Evolutionary conservation across 2,113 vertebrate genomes (phyloP).

Genomic region (Lampris incognitus): DNA sequence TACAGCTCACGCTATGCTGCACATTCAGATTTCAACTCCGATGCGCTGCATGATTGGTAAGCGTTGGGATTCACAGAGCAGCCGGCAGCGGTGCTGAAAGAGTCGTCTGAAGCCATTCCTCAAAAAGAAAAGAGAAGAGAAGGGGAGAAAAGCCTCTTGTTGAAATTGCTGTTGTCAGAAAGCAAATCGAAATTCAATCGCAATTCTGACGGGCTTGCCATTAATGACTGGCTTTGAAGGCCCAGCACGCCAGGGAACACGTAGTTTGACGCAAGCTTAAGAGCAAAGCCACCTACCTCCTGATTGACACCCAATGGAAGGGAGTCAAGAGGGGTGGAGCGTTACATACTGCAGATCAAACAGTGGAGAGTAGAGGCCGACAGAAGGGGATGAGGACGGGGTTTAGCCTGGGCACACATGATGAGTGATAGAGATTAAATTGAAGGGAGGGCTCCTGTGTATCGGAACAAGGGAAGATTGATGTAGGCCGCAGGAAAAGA

Average conservation of each 20-base stretch:
- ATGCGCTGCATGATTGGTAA: no score
- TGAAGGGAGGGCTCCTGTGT: constrained; percentile 31
- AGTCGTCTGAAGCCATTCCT: no score
- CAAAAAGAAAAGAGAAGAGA: no score
- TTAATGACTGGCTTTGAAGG: no score
- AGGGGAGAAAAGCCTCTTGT: no score
- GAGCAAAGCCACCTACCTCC: constrained; percentile 11
- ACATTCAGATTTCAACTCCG: no score
- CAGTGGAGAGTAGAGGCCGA: constrained; percentile 61
- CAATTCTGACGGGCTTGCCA: no score
- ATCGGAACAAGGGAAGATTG: constrained; percentile 38
- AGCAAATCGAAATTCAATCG: no score
- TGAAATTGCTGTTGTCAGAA: no score
- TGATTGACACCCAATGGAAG: constrained; percentile 59
- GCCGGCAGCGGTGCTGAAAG: no score
- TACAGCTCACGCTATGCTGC: no score
- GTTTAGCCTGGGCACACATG: constrained; percentile 50
- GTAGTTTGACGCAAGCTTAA: constrained; percentile 15
- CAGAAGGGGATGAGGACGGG: constrained; percentile 44
- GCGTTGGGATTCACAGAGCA: no score
- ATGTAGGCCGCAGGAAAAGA: constrained; percentile 40
- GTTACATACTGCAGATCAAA: constrained; percentile 61
- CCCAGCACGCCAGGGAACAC: not conserved
- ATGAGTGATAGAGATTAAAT: constrained; percentile 66
- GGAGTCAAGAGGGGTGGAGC: constrained; percentile 65